Conservation (phyloP, 2,797 vertebrate genomes). For the Oreochromis mossambicus region DNA sequence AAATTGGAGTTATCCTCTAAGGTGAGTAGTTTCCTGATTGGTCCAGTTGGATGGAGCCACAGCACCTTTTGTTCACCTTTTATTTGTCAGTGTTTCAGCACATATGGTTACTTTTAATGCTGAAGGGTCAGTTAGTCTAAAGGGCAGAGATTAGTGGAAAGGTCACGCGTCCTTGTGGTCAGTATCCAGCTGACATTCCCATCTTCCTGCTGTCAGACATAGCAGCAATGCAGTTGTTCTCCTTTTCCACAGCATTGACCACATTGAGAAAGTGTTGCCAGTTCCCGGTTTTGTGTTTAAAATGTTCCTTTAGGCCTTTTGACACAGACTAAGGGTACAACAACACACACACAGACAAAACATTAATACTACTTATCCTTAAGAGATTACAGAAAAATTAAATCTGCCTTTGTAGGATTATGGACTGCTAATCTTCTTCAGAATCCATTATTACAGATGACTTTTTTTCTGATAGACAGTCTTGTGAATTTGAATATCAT, state of each 20-base stretch:
- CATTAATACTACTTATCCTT: not conserved
- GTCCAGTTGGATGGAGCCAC: not conserved
- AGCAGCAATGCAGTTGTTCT: constrained; percentile 67
- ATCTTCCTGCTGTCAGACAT: constrained; percentile 72
- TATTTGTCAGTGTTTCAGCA: not conserved
- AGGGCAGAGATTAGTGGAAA: not conserved
- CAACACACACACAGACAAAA: not conserved
- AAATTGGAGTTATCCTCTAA: not conserved
- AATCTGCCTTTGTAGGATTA: constrained; percentile 11
- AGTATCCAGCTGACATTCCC: constrained; percentile 71
- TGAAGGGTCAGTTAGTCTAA: not conserved
- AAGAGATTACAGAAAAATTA: constrained; percentile 6
- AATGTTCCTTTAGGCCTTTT: constrained; percentile 20
- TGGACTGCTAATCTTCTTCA: not conserved
- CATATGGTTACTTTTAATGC: not conserved
- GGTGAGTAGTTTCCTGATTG: not conserved
- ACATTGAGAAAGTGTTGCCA: constrained; percentile 53
- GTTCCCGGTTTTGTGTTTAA: constrained; percentile 41
- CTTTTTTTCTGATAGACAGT: not conserved
- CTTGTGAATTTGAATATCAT: not conserved
- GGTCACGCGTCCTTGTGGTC: not conserved
- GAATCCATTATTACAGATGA: not conserved
- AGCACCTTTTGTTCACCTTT: not conserved
- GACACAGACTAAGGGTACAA: constrained; percentile 51
- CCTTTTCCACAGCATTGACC: constrained; percentile 72